A percentile compares a stretch with the other conserved stretches of the same genome.
These are phyloP conservation scores for Crematogaster levior DNA, from an alignment of 2,888 invertebrate genomes.

Conservation along the genomic window DNA sequence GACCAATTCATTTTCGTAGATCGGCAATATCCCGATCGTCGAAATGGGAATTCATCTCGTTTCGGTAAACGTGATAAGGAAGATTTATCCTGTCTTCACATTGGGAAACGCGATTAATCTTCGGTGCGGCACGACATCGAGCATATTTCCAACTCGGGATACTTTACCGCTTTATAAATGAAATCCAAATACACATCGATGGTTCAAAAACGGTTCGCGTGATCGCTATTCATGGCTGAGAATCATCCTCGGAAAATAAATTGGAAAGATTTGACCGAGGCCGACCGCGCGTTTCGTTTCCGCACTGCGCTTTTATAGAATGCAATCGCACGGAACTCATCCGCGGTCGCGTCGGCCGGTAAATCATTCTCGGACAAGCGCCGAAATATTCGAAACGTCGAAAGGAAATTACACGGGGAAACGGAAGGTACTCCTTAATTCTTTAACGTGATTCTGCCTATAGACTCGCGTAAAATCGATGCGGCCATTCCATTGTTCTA, in stretches of 20 bases:
- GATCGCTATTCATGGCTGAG: conserved; percentile 9
- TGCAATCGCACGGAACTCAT: conserved; percentile 42
- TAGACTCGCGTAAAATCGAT: conserved; percentile 2
- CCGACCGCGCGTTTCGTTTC: conserved; percentile 23
- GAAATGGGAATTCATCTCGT: conserved; percentile 28
- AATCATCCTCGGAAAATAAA: conserved; percentile 41
- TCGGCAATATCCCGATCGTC: background rate
- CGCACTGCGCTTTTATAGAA: conserved; percentile 17
- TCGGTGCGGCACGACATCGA: conserved; percentile 24
- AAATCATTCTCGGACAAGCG: conserved; percentile 36
- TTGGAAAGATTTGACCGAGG: conserved; percentile 27
- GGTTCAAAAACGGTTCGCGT: conserved; percentile 1
- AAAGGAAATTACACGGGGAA: conserved; percentile 12
- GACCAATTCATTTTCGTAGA: conserved; percentile 28
- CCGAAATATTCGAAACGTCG: conserved; percentile 31
- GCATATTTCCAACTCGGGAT: background rate
- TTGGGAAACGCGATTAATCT: conserved; percentile 43
- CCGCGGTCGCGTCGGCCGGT: conserved; percentile 18
- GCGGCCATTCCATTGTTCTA: conserved; percentile 3
- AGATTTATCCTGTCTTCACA: conserved; percentile 52
- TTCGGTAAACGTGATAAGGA: conserved; percentile 35
- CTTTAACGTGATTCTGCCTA: conserved; percentile 21
- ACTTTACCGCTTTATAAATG: conserved; percentile 35
- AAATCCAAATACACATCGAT: conserved; percentile 45
- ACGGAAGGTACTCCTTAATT: conserved; percentile 21